These are phyloP conservation scores for Deilephila porcellus DNA, from an alignment of 2,888 invertebrate genomes.

Conservation along the genomic window DNA sequence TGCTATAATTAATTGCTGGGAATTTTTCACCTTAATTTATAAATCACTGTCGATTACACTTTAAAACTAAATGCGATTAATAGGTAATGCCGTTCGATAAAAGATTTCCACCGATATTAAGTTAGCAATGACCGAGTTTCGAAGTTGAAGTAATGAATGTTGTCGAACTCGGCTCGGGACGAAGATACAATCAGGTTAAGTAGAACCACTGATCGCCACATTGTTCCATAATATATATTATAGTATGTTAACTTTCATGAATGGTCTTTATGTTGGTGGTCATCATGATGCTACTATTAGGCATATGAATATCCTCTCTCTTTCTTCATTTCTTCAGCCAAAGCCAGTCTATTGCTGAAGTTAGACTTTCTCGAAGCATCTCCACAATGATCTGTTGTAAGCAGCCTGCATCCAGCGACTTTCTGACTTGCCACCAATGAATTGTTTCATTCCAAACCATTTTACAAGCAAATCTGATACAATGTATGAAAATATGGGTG, in stretches of 20 bases:
- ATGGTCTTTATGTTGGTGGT: not conserved
- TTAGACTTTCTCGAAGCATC: too few species aligned
- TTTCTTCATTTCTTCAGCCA: too few species aligned
- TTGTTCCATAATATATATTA: not conserved
- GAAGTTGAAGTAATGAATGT: constrained; percentile 23
- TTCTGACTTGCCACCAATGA: too few species aligned
- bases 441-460: too few species aligned
- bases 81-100: not conserved
- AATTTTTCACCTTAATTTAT: too few species aligned
- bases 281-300: too few species aligned
- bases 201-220: constrained; percentile 2
- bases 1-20: too few species aligned
- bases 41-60: not conserved
- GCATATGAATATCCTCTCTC: too few species aligned
- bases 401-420: too few species aligned
- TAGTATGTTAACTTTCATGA: not conserved
- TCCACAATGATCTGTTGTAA: too few species aligned
- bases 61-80: not conserved
- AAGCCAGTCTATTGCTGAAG: too few species aligned
- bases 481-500: not conserved
- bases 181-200: constrained; percentile 6
- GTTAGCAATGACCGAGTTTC: constrained; percentile 1
- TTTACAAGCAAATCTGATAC: too few species aligned
- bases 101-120: constrained; percentile 18
- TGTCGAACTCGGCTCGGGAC: not conserved